phyloP scores from a whole-genome alignment of 2,113 vertebrate species.

The Ptychochromis oligacanthus region DNA sequence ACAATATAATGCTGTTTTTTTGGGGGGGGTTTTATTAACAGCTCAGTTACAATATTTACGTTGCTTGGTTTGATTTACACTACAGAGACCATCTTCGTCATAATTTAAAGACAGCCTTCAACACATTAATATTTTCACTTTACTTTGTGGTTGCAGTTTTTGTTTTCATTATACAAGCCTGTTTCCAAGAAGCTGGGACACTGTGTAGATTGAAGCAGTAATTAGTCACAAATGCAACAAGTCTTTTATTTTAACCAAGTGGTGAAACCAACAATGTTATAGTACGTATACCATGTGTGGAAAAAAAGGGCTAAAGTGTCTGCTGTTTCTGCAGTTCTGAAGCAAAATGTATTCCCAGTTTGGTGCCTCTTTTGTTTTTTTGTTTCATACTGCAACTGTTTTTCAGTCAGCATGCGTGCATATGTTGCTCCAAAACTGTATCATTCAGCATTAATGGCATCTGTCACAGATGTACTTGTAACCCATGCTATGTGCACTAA shows the following conservation, averaged over 20 bases:
- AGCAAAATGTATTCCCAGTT: background rate
- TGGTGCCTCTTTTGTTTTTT: background rate
- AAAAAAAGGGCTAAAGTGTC: background rate
- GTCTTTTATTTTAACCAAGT: background rate
- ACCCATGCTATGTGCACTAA: background rate
- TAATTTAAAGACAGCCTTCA: background rate
- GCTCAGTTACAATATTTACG: background rate
- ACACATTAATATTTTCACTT: background rate
- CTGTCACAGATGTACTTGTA: background rate
- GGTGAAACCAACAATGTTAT: background rate
- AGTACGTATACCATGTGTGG: background rate
- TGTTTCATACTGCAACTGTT: too few species aligned
- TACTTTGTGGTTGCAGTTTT: background rate
- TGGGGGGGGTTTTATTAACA: background rate
- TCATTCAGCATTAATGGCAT: background rate
- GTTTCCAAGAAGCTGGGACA: background rate
- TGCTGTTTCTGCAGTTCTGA: background rate
- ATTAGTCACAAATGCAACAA: too few species aligned
- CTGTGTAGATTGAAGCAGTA: background rate
- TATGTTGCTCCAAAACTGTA: background rate
- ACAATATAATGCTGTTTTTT: slow-evolving; percentile 10
- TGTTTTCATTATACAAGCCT: background rate
- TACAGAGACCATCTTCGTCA: background rate
- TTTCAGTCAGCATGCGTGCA: too few species aligned
- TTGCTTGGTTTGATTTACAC: background rate